Evolutionary conservation across 2,888 invertebrate genomes (phyloP).

Genomic region (Napeogenes inachia): DNA sequence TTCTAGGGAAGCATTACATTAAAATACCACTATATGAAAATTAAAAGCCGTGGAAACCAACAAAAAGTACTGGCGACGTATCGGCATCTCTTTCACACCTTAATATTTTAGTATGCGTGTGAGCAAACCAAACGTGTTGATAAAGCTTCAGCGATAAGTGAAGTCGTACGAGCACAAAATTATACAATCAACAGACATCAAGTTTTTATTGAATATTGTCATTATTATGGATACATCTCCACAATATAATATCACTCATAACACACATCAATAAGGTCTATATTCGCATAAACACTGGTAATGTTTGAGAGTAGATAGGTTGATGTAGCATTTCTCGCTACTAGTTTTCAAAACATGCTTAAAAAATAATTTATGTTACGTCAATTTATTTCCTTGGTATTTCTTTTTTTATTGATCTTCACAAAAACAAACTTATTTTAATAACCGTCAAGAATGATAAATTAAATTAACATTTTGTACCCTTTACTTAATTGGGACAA

Average conservation of each 20-base stretch:
- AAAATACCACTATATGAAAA: slow-evolving; percentile 24
- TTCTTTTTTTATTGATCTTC: no score
- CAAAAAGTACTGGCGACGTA: slow-evolving; percentile 24
- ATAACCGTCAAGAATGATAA: no score
- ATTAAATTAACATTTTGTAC: no score
- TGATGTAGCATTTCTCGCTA: no score
- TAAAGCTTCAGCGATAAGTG: slow-evolving; percentile 24
- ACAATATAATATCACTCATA: slow-evolving; percentile 23
- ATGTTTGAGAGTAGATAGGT: no score
- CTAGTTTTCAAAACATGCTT: no score
- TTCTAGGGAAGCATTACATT: not conserved
- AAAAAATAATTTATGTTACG: no score
- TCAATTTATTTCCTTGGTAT: no score
- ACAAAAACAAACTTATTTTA: no score
- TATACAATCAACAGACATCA: slow-evolving; percentile 42
- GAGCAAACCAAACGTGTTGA: slow-evolving; percentile 21
- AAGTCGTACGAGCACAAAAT: slow-evolving; percentile 32
- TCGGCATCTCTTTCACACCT: slow-evolving; percentile 22
- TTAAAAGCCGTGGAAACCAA: slow-evolving; percentile 30
- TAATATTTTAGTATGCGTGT: slow-evolving; percentile 4
- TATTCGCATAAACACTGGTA: not conserved
- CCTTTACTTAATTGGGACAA: no score
- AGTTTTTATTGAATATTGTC: slow-evolving; percentile 40
- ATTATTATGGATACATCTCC: slow-evolving; percentile 23
- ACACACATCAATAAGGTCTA: not conserved